A percentile compares a stretch with the other conserved stretches of the same genome.
phyloP scores from a whole-genome alignment of 2,888 invertebrate species.

The Belgica antarctica region DNA sequence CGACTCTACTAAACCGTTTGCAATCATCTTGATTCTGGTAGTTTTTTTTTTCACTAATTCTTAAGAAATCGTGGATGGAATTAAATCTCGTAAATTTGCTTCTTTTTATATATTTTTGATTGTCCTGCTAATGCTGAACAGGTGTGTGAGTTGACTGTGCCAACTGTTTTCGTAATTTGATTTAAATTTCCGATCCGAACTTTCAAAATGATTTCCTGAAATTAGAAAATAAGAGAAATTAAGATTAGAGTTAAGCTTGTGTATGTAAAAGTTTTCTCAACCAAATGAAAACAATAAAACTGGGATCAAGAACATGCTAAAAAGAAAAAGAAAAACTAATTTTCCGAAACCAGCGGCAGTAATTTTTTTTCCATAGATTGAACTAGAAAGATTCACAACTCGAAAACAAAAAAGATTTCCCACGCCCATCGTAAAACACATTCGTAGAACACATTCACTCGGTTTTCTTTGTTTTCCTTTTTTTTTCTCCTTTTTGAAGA shows the following conservation, averaged over 20 bases:
- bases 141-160: conserved; percentile 36
- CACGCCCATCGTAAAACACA: conserved; percentile 17
- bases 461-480: not conserved
- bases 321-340: not conserved
- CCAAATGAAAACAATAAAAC: conserved; percentile 2
- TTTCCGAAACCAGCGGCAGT: not conserved
- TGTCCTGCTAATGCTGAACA: conserved; percentile 37
- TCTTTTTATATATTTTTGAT: conserved; percentile 23
- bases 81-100: conserved; percentile 8
- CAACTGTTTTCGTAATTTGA: conserved; percentile 21
- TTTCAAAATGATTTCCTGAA: not conserved
- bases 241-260: not conserved
- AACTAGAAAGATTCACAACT: not conserved
- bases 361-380: conserved; percentile 12
- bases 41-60: conserved; percentile 1
- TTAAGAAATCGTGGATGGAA: conserved; percentile 40
- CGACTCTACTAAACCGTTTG: conserved; percentile 49
- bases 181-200: conserved; percentile 11
- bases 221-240: not conserved
- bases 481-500: no score
- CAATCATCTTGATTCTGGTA: conserved; percentile 47
- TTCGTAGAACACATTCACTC: not conserved
- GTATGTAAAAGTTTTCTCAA: not conserved
- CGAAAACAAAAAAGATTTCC: not conserved
- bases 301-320: not conserved